Base-by-base conservation (phyloP, 2,113 vertebrate species). In the Grantiella picta region DNA sequence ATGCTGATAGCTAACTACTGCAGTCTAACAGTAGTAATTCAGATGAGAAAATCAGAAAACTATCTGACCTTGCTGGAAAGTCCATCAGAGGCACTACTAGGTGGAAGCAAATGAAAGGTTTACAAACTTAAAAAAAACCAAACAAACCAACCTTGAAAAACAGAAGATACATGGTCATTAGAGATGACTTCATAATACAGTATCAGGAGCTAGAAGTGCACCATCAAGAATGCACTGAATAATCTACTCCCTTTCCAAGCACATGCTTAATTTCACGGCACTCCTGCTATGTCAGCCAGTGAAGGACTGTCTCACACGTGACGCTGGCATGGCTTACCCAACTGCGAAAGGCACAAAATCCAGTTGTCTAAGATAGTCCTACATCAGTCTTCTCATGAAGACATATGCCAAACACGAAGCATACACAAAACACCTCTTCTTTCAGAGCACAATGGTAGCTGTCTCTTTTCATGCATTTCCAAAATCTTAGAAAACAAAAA, bases 251-350 rank as follows among this genome's bases (percentile, higher is more conserved):
- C 35, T 70, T 63, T 68, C 20, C 47, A 75, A 63, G 27, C 29
- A 70, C 19, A 59, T 0, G 0, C 5, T 20, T 76, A 5, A 50
- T n/a, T 64, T 50, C 18, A 29, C 2, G 35, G 52, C 35, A 14
- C 25, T 63, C 7, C 42, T 59, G 33, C 8, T 23, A 8, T 8
- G 33, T 15, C 23, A 52, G 60, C 10, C 35, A 44, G 35, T 0
- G 0, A 82, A 5, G 3, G 63, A 31, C 22, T 28, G 11, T 40
- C 38, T 59, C 9, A 25, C 29, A 29, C 2, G 24, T 7, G n/a
- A 20, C 45, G 18, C 23, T 15, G 15, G 7, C 50, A 54, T 7
- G 9, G 40, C 38, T n/a, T 3, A 53, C 15, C n/a, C 0, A 0
- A 29, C 35, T n/a, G 29, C 16, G 33, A 87, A 50, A 70, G 9